Evolutionary conservation across 2,888 invertebrate genomes (phyloP).

Genomic region (Ormyrus labotus): DNA sequence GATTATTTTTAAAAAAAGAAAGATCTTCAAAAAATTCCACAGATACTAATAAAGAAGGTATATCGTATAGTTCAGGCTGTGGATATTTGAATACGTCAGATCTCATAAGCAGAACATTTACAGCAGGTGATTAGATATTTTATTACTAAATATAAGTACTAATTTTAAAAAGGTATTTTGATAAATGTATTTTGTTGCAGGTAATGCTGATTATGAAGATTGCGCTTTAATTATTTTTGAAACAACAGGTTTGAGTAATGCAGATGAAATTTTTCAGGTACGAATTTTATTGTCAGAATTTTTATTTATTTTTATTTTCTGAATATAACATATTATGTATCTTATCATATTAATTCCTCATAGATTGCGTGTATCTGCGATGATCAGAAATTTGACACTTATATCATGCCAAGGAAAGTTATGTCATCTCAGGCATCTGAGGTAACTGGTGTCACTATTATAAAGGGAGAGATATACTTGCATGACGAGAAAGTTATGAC

Average conservation of each 20-base stretch:
- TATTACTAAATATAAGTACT: neutral
- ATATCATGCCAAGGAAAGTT: slow-evolving; percentile 2
- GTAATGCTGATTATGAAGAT: neutral
- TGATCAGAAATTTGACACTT: neutral
- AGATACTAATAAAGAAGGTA: slow-evolving; percentile 1
- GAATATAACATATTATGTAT: neutral
- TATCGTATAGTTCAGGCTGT: neutral
- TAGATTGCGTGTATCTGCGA: neutral
- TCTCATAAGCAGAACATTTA: neutral
- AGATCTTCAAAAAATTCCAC: neutral
- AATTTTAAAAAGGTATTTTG: neutral
- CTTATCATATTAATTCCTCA: neutral
- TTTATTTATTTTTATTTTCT: neutral
- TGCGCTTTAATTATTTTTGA: slow-evolving; percentile 9
- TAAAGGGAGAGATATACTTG: neutral
- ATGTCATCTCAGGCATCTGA: slow-evolving; percentile 2
- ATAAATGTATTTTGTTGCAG: neutral
- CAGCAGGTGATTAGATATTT: neutral
- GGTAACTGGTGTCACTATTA: slow-evolving; percentile 24
- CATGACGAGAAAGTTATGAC: neutral
- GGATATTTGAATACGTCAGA: slow-evolving; percentile 21
- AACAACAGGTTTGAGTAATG: neutral
- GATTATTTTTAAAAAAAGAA: slow-evolving; percentile 17
- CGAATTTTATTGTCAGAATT: no score
- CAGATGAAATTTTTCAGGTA: slow-evolving; percentile 3